These are phyloP conservation scores for Harpegnathos saltator DNA, from an alignment of 1,140 invertebrate genomes.

Conservation along the genomic window DNA sequence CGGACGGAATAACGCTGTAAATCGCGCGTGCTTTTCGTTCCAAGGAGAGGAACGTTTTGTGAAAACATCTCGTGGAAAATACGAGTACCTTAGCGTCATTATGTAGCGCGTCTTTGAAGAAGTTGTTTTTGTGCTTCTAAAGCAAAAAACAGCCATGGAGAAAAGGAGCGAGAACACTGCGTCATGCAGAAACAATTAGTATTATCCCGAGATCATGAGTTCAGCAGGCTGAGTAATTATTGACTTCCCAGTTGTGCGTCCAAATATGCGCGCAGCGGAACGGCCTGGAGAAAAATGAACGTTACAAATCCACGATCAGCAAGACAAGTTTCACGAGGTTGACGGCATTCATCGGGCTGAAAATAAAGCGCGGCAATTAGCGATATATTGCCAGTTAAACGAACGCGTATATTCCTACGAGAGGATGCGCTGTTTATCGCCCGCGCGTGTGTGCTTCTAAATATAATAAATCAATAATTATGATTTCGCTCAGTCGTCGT, in stretches of 20 bases:
- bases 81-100: conserved; percentile 4
- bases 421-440: neutral
- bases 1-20: conserved; percentile 29
- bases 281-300: neutral
- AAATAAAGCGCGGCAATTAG: conserved; percentile 10
- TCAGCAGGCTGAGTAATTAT: conserved; percentile 3
- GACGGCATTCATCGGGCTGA: neutral
- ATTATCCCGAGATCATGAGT: neutral
- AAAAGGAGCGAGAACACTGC: conserved; percentile 19
- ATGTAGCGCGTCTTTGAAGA: no score
- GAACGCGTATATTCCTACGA: neutral
- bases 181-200: conserved; percentile 6
- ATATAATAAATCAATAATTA: conserved; percentile 27
- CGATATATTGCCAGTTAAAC: conserved; percentile 15
- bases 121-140: conserved; percentile 1
- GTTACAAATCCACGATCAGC: conserved; percentile 5
- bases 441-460: neutral
- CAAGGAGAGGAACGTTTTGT: conserved; percentile 16
- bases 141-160: no score
- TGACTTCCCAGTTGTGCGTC: neutral
- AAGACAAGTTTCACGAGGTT: conserved; percentile 11
- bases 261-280: neutral
- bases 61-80: neutral
- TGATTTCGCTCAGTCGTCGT: conserved; percentile 1
- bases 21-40: conserved; percentile 29